Evolutionary conservation across 1,140 invertebrate species (phyloP).

Genomic region (Temnothorax curvispinosus): DNA sequence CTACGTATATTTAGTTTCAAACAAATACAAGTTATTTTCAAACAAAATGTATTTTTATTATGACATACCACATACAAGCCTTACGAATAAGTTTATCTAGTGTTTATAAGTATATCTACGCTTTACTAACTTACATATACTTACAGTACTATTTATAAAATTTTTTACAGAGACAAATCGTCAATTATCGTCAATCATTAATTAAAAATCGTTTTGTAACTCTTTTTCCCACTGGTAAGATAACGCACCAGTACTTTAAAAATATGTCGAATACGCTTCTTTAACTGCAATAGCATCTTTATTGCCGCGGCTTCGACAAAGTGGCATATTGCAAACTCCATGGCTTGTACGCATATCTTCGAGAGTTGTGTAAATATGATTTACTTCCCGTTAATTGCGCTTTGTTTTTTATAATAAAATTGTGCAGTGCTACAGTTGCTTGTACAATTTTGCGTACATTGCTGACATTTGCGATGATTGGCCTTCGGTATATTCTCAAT

Average conservation of each 20-base stretch:
- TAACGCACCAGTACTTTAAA: neutral
- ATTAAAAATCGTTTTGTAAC: neutral
- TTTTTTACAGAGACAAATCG: too few relatives aligned
- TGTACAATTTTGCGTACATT: neutral
- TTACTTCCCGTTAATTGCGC: neutral
- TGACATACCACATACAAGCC: too few relatives aligned
- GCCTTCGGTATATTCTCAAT: neutral
- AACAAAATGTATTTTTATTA: too few relatives aligned
- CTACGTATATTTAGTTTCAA: too few relatives aligned
- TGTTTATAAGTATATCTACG: too few relatives aligned
- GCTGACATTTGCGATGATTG: neutral
- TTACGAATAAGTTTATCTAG: too few relatives aligned
- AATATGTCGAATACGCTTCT: neutral
- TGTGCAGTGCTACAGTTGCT: conserved; percentile 5
- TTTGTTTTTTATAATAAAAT: conserved; percentile 21
- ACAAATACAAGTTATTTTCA: too few relatives aligned
- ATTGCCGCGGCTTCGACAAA: neutral
- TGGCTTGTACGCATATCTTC: neutral
- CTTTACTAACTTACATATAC: too few relatives aligned
- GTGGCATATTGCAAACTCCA: neutral
- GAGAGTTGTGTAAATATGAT: neutral
- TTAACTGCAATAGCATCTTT: neutral
- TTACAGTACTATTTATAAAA: too few relatives aligned
- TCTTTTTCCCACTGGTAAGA: neutral
- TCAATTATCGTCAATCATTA: too few relatives aligned